These are phyloP conservation scores for Euzophera pinguis DNA, from an alignment of 2,888 invertebrate genomes.

Conservation along the genomic window DNA sequence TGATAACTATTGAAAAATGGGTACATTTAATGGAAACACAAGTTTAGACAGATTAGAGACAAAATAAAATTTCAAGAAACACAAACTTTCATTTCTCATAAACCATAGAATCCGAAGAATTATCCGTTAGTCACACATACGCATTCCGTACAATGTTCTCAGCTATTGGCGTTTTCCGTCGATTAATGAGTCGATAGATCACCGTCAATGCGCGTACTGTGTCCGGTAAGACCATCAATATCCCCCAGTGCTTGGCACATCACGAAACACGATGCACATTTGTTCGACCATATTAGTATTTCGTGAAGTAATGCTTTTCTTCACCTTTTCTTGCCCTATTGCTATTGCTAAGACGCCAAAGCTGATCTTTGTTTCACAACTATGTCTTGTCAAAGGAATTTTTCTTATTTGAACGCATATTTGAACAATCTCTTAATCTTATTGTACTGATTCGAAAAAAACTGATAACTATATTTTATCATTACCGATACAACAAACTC, in stretches of 20 bases:
- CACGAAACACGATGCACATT: slow-evolving; percentile 17
- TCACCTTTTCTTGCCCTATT: neutral
- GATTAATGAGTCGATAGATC: slow-evolving; percentile 52
- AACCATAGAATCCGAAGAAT: slow-evolving; percentile 13
- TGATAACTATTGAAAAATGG: too few relatives aligned
- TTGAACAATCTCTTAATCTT: too few relatives aligned
- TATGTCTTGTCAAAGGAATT: too few relatives aligned
- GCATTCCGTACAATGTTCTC: slow-evolving; percentile 18
- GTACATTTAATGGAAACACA: too few relatives aligned
- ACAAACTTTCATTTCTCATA: neutral
- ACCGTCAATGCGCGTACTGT: slow-evolving; percentile 38
- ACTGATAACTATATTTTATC: too few relatives aligned
- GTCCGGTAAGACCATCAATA: slow-evolving; percentile 42
- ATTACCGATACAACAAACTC: too few relatives aligned
- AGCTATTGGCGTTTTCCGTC: slow-evolving; percentile 30
- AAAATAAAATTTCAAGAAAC: too few relatives aligned
- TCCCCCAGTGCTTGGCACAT: slow-evolving; percentile 29
- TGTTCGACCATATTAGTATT: slow-evolving; percentile 7
- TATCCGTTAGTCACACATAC: slow-evolving; percentile 14
- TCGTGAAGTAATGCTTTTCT: slow-evolving; percentile 5
- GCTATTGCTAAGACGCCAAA: neutral
- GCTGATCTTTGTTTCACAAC: neutral
- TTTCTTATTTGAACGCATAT: too few relatives aligned
- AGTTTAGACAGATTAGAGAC: too few relatives aligned
- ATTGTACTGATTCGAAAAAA: too few relatives aligned